Evolutionary conservation across 2,888 invertebrate genomes (phyloP), one percentile per base, ranked within the genome.

Genomic region (Chrysodeixis includens): DNA sequence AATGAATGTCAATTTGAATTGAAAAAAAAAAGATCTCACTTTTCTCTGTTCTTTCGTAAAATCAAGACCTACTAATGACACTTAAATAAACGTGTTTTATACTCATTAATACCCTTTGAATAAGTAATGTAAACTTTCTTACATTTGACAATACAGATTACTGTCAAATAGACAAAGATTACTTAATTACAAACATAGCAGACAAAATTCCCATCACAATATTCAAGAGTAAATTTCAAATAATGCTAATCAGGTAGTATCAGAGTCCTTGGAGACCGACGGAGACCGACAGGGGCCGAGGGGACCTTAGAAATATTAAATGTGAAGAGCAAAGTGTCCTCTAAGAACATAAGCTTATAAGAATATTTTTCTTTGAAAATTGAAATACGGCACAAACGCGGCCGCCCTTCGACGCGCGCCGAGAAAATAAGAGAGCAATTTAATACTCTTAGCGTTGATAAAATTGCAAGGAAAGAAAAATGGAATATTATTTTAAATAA

Each of bases 341-440:
- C 60, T 40, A 65, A 64, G 26, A 65, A 66, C 60, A 56, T 77
- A 73, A 75, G 71, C 72, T 68, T 59, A 56, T 30, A 67, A 70
- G 53, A 72, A 79, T 69, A 71, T 69, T 76, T 64, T 68, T 60
- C 71, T 75, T 75, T 35, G 61, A 67, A 74, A 74, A 76, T 73
- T 69, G 54, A 69, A 74, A 77, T 65, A 69, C 46, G 57, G 14
- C 18, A 54, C 62, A 70, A 58, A 69, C 49, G 30, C 40, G 30
- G 20, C 30, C 49, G 12, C n/a, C 46, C 54, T 49, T 56, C 53
- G 35, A 10, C 10, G 22, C 44, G 26, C 40, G 44, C 51, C n/a
- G 12, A 30, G 30, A 30, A 58, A 58, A 30, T 58, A 63, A 22
- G 40, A 55, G 40, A 58, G 49, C 35, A 51, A 55, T 63, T 53